These are phyloP conservation scores for Saimiri boliviensis DNA, from an alignment of 2,113 vertebrate species.

Conservation along the genomic window DNA sequence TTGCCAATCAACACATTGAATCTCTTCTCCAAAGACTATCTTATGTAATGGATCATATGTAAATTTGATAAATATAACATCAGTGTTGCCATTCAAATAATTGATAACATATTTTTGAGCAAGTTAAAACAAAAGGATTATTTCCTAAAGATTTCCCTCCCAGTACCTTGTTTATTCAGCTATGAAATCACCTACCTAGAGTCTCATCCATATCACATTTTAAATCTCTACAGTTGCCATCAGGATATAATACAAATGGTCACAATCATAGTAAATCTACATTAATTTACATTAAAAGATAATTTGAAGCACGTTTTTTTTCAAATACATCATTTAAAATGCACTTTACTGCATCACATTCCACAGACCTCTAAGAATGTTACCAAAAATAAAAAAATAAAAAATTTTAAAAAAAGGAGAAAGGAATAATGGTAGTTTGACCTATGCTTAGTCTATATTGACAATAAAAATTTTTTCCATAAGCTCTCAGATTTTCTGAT, in stretches of 20 bases:
- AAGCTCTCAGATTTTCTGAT: neutral
- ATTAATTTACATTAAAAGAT: neutral
- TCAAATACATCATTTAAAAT: neutral
- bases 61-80: conserved; percentile 5
- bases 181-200: neutral
- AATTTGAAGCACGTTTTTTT: neutral
- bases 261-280: neutral
- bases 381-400: neutral
- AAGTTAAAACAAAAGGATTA: neutral
- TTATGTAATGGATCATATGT: neutral
- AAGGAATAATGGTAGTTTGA: neutral
- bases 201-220: neutral
- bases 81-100: neutral
- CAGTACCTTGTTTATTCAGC: neutral
- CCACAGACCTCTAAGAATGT: neutral
- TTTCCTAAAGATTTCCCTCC: neutral
- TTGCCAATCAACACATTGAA: conserved; percentile 2
- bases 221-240: neutral
- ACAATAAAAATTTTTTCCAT: neutral
- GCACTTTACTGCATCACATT: neutral
- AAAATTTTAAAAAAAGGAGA: neutral
- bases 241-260: neutral
- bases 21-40: neutral
- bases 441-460: neutral
- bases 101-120: neutral